phyloP scores from a whole-genome alignment of 2,797 vertebrate genomes.

The Periophthalmus magnuspinnatus region DNA sequence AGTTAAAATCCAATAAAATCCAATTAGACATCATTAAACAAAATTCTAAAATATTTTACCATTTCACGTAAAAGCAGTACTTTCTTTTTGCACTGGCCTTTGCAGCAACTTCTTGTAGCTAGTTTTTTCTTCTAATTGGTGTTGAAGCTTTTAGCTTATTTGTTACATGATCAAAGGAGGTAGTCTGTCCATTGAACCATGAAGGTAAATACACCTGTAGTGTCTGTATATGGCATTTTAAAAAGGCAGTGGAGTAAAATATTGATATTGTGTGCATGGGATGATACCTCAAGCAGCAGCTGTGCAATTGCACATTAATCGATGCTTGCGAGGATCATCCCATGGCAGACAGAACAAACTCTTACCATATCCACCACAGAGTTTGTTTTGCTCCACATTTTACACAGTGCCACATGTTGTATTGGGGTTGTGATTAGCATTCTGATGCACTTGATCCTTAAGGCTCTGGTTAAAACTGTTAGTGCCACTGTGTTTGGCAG shows the following conservation, averaged over 20 bases:
- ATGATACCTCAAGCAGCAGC: not conserved
- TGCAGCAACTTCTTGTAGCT: not conserved
- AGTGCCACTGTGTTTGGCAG: constrained; percentile 6
- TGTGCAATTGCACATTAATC: not conserved
- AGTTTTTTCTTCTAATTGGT: not conserved
- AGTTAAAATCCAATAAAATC: too few species aligned
- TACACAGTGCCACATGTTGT: not conserved
- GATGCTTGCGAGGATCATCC: not conserved
- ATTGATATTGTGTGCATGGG: not conserved
- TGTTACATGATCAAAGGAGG: not conserved
- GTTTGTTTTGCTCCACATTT: not conserved
- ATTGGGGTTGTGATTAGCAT: not conserved
- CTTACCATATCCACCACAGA: too few species aligned
- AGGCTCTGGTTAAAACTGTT: constrained; percentile 13
- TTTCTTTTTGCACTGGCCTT: not conserved
- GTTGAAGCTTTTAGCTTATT: not conserved
- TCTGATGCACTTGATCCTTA: constrained; percentile 15
- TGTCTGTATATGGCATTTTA: not conserved
- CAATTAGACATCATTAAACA: too few species aligned
- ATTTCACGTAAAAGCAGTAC: not conserved
- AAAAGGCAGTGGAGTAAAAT: not conserved
- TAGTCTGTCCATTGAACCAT: not conserved
- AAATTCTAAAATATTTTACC: too few species aligned
- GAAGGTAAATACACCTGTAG: not conserved
- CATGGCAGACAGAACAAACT: not conserved